These are phyloP conservation scores for Andrena fulva DNA, from an alignment of 2,888 invertebrate species.

Conservation along the genomic window DNA sequence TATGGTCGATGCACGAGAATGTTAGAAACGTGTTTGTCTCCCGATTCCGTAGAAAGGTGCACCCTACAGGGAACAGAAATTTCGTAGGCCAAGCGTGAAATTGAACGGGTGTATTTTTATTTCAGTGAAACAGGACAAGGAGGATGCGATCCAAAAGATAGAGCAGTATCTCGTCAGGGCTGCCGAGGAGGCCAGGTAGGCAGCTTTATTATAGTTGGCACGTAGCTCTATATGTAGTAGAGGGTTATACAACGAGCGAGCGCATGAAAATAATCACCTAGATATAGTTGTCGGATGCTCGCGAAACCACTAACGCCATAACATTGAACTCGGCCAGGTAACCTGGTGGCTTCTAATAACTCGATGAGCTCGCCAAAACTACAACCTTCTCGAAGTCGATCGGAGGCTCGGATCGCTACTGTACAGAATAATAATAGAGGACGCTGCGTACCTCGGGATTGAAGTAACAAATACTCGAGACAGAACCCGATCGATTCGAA, in stretches of 20 bases:
- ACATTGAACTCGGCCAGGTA: slow-evolving; percentile 50
- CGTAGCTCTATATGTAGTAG: not conserved
- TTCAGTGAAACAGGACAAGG: slow-evolving; percentile 78
- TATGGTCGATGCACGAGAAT: not conserved
- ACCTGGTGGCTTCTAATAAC: slow-evolving; percentile 9
- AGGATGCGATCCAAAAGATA: slow-evolving; percentile 75
- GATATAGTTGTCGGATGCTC: not conserved
- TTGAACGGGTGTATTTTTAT: slow-evolving; percentile 16
- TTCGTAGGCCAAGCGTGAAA: not conserved
- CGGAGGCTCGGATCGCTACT: slow-evolving; percentile 5
- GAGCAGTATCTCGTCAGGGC: slow-evolving; percentile 76
- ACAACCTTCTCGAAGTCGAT: not conserved
- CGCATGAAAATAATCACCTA: slow-evolving; percentile 36
- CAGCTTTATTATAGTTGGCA: slow-evolving; percentile 18
- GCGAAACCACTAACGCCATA: slow-evolving; percentile 14
- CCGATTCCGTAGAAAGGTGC: slow-evolving; percentile 3
- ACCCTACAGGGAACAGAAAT: not conserved
- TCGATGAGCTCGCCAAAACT: slow-evolving; percentile 32
- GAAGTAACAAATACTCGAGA: not conserved
- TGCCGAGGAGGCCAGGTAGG: slow-evolving; percentile 78
- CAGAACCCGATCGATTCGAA: not conserved
- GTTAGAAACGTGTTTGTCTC: not conserved
- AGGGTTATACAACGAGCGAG: not conserved
- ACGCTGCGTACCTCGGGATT: not conserved
- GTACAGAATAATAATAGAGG: not conserved